Conservation (phyloP, 2,888 invertebrate species). For the Lasioglossum marginatum region DNA sequence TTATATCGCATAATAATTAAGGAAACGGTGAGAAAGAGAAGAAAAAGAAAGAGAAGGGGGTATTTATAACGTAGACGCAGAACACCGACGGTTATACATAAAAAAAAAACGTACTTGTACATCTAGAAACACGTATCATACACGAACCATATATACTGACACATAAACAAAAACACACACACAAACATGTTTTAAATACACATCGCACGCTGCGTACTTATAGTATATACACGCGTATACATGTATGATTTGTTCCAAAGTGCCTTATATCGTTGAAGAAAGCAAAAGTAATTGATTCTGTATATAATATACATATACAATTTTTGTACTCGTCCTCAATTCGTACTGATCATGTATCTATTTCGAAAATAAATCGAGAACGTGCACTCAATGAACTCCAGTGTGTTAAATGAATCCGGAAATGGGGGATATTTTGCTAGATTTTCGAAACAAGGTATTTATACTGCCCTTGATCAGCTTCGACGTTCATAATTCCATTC, state of each 20-base stretch:
- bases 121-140: constrained; percentile 55
- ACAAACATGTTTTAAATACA: constrained; percentile 28
- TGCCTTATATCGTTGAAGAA: constrained; percentile 80
- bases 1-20: constrained; percentile 81
- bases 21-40: constrained; percentile 9
- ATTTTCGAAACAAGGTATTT: constrained; percentile 13
- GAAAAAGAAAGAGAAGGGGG: constrained; percentile 14
- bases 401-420: constrained; percentile 51
- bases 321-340: constrained; percentile 76
- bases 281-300: constrained; percentile 71
- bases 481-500: constrained; percentile 14
- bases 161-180: not conserved
- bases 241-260: constrained; percentile 82
- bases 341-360: constrained; percentile 71
- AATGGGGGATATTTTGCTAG: constrained; percentile 31
- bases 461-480: not conserved
- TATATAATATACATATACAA: constrained; percentile 75
- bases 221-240: constrained; percentile 63
- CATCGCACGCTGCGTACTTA: constrained; percentile 47
- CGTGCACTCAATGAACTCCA: constrained; percentile 56
- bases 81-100: constrained; percentile 58
- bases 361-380: constrained; percentile 60
- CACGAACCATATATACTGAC: constrained; percentile 8
- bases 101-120: constrained; percentile 62
- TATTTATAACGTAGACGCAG: constrained; percentile 50